Percentiles rank a stretch among this genome's conserved stretches.
These are phyloP conservation scores for Danio rerio DNA, from an alignment of 2,113 vertebrate genomes.

Conservation along the genomic window DNA sequence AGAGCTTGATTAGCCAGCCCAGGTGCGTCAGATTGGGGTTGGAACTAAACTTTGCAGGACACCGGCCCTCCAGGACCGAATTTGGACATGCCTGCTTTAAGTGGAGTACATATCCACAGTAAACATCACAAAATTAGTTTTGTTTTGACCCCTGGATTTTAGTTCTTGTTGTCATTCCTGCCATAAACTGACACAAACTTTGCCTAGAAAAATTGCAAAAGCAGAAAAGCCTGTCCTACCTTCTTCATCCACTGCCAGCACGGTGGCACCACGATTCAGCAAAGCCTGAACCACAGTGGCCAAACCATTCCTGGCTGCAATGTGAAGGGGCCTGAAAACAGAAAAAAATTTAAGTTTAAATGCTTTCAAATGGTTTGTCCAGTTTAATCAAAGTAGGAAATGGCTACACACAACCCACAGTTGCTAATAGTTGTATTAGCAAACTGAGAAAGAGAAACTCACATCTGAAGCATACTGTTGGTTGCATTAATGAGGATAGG, in stretches of 20 bases:
- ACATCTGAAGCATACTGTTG: constrained; percentile 96
- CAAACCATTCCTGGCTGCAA: constrained; percentile 93
- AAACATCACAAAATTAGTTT: no score
- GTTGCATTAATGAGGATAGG: constrained; percentile 96
- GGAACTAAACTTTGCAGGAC: no score
- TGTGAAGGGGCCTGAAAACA: constrained; percentile 90
- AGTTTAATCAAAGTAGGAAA: no score
- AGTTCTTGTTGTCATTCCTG: no score
- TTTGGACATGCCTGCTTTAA: no score
- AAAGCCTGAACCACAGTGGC: constrained; percentile 95
- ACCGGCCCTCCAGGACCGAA: no score
- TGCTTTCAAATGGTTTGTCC: not conserved
- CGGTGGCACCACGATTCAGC: constrained; percentile 93
- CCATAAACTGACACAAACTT: no score
- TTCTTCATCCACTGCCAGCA: constrained; percentile 96
- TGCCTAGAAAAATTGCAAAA: not conserved
- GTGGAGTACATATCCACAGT: no score
- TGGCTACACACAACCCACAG: no score
- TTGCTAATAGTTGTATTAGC: not conserved
- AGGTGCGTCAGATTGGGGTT: no score
- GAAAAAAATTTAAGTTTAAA: not conserved
- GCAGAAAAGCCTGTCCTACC: constrained; percentile 71
- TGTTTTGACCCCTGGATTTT: no score
- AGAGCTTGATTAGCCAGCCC: no score
- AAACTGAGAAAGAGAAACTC: constrained; percentile 65